Conservation (phyloP, 2,797 vertebrate genomes). For the Spinus pinus region DNA sequence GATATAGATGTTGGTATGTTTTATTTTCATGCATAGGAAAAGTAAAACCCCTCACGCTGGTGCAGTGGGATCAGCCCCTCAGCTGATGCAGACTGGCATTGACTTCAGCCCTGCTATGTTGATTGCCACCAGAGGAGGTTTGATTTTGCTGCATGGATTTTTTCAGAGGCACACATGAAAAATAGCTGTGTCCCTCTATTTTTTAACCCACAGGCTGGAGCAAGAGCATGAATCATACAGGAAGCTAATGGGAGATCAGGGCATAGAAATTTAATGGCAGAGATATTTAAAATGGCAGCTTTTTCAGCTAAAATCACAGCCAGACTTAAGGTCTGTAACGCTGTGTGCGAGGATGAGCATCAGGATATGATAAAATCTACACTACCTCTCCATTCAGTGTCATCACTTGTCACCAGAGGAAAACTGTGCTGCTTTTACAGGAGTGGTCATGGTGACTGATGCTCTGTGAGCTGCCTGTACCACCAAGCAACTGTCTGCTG, state of each 20-base stretch:
- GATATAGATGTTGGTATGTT: background rate
- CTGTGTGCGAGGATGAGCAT: fast-evolving
- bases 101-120: background rate
- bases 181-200: background rate
- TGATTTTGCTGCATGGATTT: background rate
- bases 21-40: background rate
- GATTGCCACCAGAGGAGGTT: background rate
- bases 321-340: background rate
- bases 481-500: background rate
- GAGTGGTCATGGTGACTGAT: background rate
- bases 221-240: background rate
- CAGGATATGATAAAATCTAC: background rate
- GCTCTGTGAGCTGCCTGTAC: background rate
- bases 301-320: background rate
- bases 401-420: background rate
- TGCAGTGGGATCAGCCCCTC: background rate
- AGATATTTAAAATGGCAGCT: background rate
- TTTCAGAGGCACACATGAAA: background rate
- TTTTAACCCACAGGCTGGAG: background rate
- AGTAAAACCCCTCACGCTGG: background rate
- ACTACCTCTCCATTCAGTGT: background rate
- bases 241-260: background rate
- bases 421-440: background rate
- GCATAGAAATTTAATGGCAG: background rate
- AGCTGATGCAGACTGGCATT: background rate